These are phyloP conservation scores for Pristis pectinata DNA, from an alignment of 2,797 vertebrate species.

Conservation along the genomic window DNA sequence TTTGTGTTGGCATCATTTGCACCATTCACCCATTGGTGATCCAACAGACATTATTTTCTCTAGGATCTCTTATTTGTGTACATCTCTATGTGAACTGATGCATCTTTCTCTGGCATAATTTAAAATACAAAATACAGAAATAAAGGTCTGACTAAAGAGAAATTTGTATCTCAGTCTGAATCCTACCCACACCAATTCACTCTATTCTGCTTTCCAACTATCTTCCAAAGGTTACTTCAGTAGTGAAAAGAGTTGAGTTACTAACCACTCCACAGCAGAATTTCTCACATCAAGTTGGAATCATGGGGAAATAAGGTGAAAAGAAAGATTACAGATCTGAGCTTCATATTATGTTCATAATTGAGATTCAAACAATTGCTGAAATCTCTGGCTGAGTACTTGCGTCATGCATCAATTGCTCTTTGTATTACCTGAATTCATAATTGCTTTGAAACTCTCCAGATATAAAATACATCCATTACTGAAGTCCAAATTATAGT, in stretches of 20 bases:
- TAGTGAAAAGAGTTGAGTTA: neutral
- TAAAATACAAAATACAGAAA: too few relatives aligned
- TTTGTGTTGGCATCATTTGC: neutral
- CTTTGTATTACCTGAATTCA: neutral
- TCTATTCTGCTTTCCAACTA: neutral
- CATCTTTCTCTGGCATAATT: neutral
- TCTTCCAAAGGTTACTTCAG: neutral
- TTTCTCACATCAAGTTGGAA: neutral
- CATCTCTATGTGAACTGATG: neutral
- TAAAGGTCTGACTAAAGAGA: neutral
- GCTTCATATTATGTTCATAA: neutral
- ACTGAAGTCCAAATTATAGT: neutral
- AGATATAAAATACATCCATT: neutral
- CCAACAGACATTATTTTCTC: neutral
- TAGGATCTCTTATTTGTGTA: neutral
- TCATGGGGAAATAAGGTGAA: neutral
- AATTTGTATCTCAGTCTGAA: neutral
- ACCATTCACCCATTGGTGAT: neutral
- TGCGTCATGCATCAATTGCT: neutral
- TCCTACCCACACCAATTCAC: neutral
- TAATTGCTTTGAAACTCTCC: conserved; percentile 13
- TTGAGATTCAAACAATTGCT: neutral
- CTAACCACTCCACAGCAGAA: neutral
- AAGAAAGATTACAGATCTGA: too few relatives aligned
- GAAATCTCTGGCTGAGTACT: neutral